Evolutionary conservation across 2,113 vertebrate genomes (phyloP).

Genomic region (Centropus unirufus): DNA sequence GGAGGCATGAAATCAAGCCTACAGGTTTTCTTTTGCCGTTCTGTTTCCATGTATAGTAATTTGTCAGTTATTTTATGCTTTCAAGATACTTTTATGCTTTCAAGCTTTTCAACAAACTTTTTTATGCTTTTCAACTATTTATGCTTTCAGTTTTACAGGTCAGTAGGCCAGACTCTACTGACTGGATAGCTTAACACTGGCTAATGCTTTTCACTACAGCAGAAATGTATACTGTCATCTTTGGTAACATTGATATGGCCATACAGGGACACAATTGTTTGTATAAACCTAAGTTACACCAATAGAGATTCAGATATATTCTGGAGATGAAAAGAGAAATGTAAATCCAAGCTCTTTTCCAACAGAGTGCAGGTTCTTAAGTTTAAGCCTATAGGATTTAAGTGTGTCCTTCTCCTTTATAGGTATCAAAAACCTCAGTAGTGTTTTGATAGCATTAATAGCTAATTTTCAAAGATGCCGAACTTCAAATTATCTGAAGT

Average conservation of each 20-base stretch:
- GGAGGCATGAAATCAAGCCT: neutral
- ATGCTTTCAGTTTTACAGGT: neutral
- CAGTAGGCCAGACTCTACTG: neutral
- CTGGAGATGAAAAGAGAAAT: neutral
- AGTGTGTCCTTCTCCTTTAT: neutral
- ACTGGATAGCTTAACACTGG: neutral
- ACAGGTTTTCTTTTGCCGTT: neutral
- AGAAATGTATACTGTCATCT: neutral
- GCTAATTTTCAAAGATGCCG: slow-evolving; percentile 9
- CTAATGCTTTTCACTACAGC: neutral
- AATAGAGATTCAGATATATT: neutral
- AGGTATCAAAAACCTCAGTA: neutral
- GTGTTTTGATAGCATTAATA: neutral
- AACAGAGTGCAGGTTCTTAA: neutral
- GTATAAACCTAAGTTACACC: neutral
- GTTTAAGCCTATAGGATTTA: neutral
- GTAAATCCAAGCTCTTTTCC: neutral
- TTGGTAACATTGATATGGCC: neutral
- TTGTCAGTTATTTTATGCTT: neutral
- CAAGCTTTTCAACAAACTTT: too few relatives aligned
- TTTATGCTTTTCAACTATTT: too few relatives aligned
- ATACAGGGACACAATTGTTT: neutral
- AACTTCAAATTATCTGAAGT: neutral
- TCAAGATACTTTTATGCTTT: neutral
- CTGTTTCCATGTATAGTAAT: neutral